Base-by-base conservation (phyloP, 2,797 vertebrate genomes). In the Macrochelys suwanniensis region DNA sequence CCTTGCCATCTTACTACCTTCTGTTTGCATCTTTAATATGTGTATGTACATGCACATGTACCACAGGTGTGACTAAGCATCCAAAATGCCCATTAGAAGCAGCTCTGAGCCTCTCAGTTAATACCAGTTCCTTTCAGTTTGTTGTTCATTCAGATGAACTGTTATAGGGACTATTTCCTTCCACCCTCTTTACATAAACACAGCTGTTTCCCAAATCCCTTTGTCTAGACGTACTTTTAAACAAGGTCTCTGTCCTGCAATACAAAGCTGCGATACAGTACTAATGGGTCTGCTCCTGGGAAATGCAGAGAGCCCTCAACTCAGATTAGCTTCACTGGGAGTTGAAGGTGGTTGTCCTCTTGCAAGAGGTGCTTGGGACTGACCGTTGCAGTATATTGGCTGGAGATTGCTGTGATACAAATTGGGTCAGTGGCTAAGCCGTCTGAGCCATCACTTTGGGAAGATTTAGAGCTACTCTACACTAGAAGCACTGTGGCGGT, bases 11-110 rank as follows among this genome's bases (percentile, higher is more conserved):
- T 79, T 50, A 15, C 33, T 53, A 23, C 49, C 26, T 19, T 76
- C 91, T 87, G 82, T 83, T 97, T 97, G 82, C 31, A 13, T 82
- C 87, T 94, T 82, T 96, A 96, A 93, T 91, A 85, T 65, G 91
- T 84, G 88, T 89, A 96, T 95, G 89, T 76, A 45, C 42, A 91
- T 54, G 51, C 89, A 95, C 3, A 42, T 49, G 81, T 15, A 87
- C 59, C 85, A 89, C 84, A 86, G 82, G 37, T 90, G 85, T 96
- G 94, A 80, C 81, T 33, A 57, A 49, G 87, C 82, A 93, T 95
- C 92, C 50, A 45, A 37, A 87, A 56, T 56, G 79, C 81, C 91
- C 90, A 74, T 97, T 97, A 97, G 65, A 90, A 91, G 49, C 78
- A 80, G 71, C 95, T 89, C 89, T 97, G 84, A 83, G 61, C 74